Evolutionary conservation across 2,113 vertebrate genomes (phyloP), one percentile per base, ranked within the genome.

Genomic region (Tretioscincus oriximinensis): DNA sequence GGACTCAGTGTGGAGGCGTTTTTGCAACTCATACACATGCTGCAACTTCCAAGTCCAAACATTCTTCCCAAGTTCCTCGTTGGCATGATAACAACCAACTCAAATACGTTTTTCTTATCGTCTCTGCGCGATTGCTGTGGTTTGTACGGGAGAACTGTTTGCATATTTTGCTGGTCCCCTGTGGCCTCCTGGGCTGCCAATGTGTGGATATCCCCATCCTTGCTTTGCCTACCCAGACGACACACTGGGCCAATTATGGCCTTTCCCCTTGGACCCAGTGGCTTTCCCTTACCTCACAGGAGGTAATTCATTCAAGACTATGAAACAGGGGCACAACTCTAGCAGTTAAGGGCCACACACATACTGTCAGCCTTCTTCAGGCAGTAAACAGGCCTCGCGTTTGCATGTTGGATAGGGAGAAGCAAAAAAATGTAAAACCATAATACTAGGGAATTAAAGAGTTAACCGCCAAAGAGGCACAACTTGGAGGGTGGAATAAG

Each of bases 391-490:
- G 29, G 51, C 80, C 73, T 63, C 21, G 12, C 26, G 14, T 70
- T 76, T 65, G 47, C 65, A 70, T 29, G 31, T 67, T 76, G 31
- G 31, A 35, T 61, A 74, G 29, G 54, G 29, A 12, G 21, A 22
- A 60, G 28, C n/a, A 49, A 24, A 35, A 61, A 47, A 21, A 45
- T 9, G n/a, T 82, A 81, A n/a, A 82, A 20, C 45, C 29, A 10
- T 26, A 71, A 65, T 70, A 75, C 35, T 1, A 66, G 11, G 60
- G 26, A 72, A 61, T 35, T 9, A 77, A 91, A 86, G 88, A 64
- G 92, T 92, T 93, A 93, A 84, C 78, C 83, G 51, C 26, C 78
- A 80, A 86, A 80, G 80, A 80, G 71, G 68, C 61, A 60, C 66
- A 73, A 45, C 20, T 21, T 18, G 41, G 54, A 49, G 68, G 47